A percentile compares a stretch with the other conserved stretches of the same genome.
These are phyloP conservation scores for Piprites chloris DNA, from an alignment of 2,113 vertebrate genomes.

Conservation along the genomic window DNA sequence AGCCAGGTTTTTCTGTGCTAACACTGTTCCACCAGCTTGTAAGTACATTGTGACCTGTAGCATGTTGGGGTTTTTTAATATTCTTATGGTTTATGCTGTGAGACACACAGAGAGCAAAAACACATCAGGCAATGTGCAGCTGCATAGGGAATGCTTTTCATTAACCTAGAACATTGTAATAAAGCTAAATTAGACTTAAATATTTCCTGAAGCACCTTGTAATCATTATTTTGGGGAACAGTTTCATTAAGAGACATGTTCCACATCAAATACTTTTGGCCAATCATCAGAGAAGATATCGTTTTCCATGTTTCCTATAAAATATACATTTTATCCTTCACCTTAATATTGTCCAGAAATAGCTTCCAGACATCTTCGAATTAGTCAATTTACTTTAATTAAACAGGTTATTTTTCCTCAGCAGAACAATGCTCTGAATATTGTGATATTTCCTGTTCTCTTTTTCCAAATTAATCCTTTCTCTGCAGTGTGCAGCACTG, in stretches of 20 bases:
- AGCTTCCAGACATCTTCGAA: not conserved
- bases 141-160: constrained; percentile 29
- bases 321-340: not conserved
- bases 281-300: not conserved
- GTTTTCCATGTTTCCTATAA: not conserved
- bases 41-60: not conserved
- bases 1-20: not conserved
- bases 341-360: not conserved
- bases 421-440: not conserved
- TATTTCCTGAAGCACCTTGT: constrained; percentile 37
- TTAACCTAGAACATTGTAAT: constrained; percentile 34
- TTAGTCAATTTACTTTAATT: constrained; percentile 3
- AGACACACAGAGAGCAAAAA: not conserved
- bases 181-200: constrained; percentile 41
- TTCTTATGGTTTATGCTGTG: not conserved
- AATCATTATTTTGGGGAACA: constrained; percentile 20
- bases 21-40: not conserved
- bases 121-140: not conserved
- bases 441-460: not conserved
- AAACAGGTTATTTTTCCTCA: not conserved
- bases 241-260: not conserved
- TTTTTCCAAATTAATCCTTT: not conserved
- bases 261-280: not conserved
- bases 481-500: not conserved
- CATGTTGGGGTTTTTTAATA: not conserved